A percentile compares a stretch with the other conserved stretches of the same genome.
These are phyloP conservation scores for Ceyx cyanopectus DNA, from an alignment of 2,113 vertebrate species.

Conservation along the genomic window DNA sequence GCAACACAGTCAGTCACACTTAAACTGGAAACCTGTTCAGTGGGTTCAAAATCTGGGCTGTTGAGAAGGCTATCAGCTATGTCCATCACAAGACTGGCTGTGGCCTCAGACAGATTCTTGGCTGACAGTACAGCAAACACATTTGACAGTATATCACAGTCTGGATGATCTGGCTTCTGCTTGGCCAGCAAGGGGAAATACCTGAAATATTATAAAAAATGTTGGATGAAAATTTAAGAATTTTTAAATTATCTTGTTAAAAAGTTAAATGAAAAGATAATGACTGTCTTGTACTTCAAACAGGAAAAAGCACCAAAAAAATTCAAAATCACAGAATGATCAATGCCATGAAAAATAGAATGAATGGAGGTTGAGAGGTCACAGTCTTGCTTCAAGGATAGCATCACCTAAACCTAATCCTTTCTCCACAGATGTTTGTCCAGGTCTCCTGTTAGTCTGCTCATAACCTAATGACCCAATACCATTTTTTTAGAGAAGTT, in stretches of 20 bases:
- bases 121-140: conserved; percentile 90
- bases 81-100: conserved; percentile 87
- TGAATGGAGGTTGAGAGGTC: neutral
- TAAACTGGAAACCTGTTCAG: conserved; percentile 76
- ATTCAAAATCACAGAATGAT: neutral
- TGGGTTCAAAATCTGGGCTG: conserved; percentile 84
- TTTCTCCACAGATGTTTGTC: neutral
- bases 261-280: neutral
- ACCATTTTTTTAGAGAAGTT: neutral
- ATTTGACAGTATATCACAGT: conserved; percentile 86
- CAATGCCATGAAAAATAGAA: neutral
- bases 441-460: neutral
- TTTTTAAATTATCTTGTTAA: neutral
- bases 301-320: neutral
- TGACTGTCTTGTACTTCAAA: neutral
- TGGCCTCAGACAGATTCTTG: conserved; percentile 84
- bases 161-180: conserved; percentile 83
- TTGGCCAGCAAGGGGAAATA: conserved; percentile 92
- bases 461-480: neutral
- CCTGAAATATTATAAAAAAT: conserved; percentile 68
- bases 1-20: conserved; percentile 77
- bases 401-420: neutral
- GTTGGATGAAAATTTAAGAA: neutral
- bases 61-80: conserved; percentile 88
- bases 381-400: neutral